A percentile compares a stretch with the other conserved stretches of the same genome.
These are phyloP conservation scores for Eremobia ochroleuca DNA, from an alignment of 2,888 invertebrate species.

Conservation along the genomic window DNA sequence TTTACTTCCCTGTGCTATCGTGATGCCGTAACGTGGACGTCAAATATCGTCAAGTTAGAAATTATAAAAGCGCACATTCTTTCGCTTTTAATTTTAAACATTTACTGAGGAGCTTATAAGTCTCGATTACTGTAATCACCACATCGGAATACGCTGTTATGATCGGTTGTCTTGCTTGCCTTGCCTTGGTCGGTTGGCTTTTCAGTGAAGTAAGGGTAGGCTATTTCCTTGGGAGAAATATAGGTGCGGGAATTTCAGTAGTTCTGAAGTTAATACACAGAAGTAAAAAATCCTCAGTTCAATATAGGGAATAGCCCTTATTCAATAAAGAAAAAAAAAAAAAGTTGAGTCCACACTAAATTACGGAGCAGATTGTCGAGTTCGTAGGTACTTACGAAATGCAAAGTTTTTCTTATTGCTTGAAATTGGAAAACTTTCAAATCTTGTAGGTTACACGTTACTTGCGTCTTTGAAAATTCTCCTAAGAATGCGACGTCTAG, in stretches of 20 bases:
- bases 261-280: neutral
- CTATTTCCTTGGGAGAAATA: neutral
- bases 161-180: neutral
- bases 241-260: neutral
- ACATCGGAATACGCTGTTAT: neutral
- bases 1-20: neutral
- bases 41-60: neutral
- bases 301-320: neutral
- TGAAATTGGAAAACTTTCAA: conserved; percentile 37
- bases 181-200: neutral
- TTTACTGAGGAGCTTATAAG: neutral
- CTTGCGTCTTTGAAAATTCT: neutral
- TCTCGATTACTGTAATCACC: neutral
- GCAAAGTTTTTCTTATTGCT: conserved; percentile 33
- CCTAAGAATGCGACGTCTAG: neutral
- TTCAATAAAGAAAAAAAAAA: conserved; percentile 16
- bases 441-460: conserved; percentile 1
- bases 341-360: conserved; percentile 15
- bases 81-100: neutral
- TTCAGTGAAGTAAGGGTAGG: neutral
- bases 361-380: conserved; percentile 29
- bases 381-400: conserved; percentile 12
- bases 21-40: neutral
- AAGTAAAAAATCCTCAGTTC: conserved; percentile 3
- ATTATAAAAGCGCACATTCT: neutral